phyloP scores from a whole-genome alignment of 2,797 vertebrate genomes.

The Mastacembelus armatus region DNA sequence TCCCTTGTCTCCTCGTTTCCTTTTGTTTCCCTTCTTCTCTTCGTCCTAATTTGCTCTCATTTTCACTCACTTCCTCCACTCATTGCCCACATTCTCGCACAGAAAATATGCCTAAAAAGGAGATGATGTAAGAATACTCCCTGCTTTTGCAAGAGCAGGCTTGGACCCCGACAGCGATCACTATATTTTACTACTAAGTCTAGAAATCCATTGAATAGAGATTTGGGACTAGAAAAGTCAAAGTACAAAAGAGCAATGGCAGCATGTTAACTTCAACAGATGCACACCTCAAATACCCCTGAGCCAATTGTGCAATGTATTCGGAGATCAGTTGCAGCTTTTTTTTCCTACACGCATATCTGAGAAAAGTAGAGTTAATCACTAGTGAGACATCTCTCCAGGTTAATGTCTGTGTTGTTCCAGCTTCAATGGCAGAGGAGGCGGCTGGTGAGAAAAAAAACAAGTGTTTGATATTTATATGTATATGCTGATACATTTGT shows the following conservation, averaged over 20 bases:
- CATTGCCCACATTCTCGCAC: constrained; percentile 6
- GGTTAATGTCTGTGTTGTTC: constrained; percentile 20
- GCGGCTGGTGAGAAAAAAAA: background rate
- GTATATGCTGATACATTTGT: constrained; percentile 11
- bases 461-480: too few species aligned
- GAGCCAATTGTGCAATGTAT: background rate
- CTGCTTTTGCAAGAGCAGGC: constrained; percentile 49
- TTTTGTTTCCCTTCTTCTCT: constrained; percentile 3
- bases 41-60: constrained; percentile 44
- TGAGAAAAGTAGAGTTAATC: constrained; percentile 32
- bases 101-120: constrained; percentile 34
- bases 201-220: background rate
- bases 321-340: constrained; percentile 23
- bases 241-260: constrained; percentile 8
- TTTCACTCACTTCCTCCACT: constrained; percentile 20
- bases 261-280: background rate
- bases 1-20: constrained; percentile 24
- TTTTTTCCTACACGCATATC: constrained; percentile 22
- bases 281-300: constrained; percentile 2
- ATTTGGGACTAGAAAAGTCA: constrained; percentile 13
- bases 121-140: constrained; percentile 60
- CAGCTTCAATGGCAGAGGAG: background rate
- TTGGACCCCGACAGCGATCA: constrained; percentile 2
- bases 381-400: constrained; percentile 11
- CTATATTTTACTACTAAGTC: constrained; percentile 18